Evolutionary conservation across 2,113 vertebrate species (phyloP).

Genomic region (Brevimyrus niger): DNA sequence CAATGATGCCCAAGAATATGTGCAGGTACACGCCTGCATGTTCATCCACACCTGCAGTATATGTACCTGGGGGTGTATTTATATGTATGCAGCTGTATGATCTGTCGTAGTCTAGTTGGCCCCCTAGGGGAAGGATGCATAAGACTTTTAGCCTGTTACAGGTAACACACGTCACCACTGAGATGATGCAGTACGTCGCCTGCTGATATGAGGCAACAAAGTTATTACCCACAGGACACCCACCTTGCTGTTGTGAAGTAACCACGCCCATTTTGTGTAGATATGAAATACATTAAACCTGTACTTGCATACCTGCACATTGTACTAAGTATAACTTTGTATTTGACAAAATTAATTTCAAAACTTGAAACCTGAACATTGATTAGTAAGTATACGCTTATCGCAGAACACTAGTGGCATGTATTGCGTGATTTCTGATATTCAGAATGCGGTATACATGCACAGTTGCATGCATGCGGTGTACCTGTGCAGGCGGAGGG

Average conservation of each 20-base stretch:
- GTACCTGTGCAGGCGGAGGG: constrained; percentile 77
- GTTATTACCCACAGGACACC: background rate
- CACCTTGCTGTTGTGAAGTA: background rate
- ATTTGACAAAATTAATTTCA: background rate
- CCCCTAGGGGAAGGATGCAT: constrained; percentile 66
- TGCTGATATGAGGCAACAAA: background rate
- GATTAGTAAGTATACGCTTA: background rate
- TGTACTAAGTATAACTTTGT: background rate
- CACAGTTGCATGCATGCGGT: constrained; percentile 80
- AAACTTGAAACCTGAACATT: background rate
- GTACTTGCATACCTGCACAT: background rate
- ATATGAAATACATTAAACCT: background rate
- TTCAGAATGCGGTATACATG: background rate
- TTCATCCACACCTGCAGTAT: background rate
- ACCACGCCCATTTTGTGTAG: background rate
- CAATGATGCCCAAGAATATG: background rate
- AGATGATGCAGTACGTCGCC: constrained; percentile 50
- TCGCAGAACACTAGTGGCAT: background rate
- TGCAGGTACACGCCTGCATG: background rate
- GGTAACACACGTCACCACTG: constrained; percentile 69
- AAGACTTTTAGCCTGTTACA: constrained; percentile 71
- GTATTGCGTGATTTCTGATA: background rate
- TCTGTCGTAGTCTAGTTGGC: background rate
- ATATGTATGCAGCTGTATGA: background rate
- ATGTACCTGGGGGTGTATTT: background rate